A percentile compares a stretch with the other conserved stretches of the same genome.
Conservation (phyloP, 2,888 invertebrate species). For the Heptascelio sp. region DNA sequence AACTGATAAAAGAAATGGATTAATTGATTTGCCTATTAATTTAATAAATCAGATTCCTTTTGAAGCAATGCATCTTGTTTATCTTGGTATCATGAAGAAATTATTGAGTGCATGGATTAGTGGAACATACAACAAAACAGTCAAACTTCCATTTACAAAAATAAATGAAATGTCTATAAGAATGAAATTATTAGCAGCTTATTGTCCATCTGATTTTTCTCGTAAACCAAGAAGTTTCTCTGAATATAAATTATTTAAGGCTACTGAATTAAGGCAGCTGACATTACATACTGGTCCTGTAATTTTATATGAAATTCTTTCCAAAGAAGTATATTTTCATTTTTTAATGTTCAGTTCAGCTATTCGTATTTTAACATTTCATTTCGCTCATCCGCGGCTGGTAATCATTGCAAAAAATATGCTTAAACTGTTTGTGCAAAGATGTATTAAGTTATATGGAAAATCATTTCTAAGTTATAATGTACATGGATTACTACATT, state of each 20-base stretch:
- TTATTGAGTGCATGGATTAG: constrained; percentile 6
- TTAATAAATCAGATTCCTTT: constrained; percentile 56
- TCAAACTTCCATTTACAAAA: constrained; percentile 40
- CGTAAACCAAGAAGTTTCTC: constrained; percentile 67
- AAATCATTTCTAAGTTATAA: constrained; percentile 52
- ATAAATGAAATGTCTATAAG: constrained; percentile 48
- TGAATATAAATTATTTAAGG: constrained; percentile 68
- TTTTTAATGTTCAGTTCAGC: constrained; percentile 71
- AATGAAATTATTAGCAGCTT: constrained; percentile 44
- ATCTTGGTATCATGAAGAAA: constrained; percentile 60
- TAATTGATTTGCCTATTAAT: constrained; percentile 53
- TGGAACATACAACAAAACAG: constrained; percentile 34
- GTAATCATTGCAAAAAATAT: constrained; percentile 14
- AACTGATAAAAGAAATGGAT: constrained; percentile 20
- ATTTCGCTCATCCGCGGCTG: background rate
- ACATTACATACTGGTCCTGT: constrained; percentile 74
- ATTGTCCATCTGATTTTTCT: constrained; percentile 74
- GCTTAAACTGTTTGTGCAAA: constrained; percentile 31
- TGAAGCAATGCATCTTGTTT: constrained; percentile 67
- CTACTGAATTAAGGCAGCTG: constrained; percentile 74
- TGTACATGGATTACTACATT: constrained; percentile 54
- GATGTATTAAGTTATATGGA: constrained; percentile 32
- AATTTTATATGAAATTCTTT: constrained; percentile 68
- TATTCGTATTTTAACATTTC: constrained; percentile 49
- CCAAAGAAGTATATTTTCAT: constrained; percentile 64